Evolutionary conservation across 2,113 vertebrate genomes (phyloP), one percentile per base, ranked within the genome.

Genomic region (Meleagris gallopavo): DNA sequence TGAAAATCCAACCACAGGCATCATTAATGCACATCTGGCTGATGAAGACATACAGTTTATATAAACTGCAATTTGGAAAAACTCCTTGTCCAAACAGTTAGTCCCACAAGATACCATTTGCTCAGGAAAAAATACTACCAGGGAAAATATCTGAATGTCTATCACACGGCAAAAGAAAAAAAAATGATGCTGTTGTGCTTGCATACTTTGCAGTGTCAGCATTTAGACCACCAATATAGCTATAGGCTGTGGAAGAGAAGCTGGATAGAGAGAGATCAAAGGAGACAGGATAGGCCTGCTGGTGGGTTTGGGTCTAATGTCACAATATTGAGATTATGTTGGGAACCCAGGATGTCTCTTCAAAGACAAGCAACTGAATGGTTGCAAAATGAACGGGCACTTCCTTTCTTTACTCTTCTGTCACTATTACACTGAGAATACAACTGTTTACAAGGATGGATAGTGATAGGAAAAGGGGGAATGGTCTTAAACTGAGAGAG

Each of bases 11-110:
- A 92, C 90, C 81, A 90, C 45, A 92, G 86, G 81, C 86, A 79
- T 85, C 84, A 93, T 77, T 85, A 94, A 84, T 40, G 66, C 83
- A 96, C 89, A 95, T 95, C 92, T 92, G 84, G 91, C 86, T 93
- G 71, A 89, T 76, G 77, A 95, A 96, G 91, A 90, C 89, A 73
- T 17, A 75, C 8, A 90, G 54, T 76, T 94, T 93, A 88, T 55
- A 82, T 22, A 90, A 94, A 90, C 57, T 84, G 79, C 22, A 22
- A 43, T 86, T 86, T 86, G 77, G 81, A 93, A 95, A 76, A 48
- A 50, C 30, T 89, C 66, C 38, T 84, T 60, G 70, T 94, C 74
- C 70, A 85, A 92, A 86, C 70, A 90, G 61, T 34, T 69, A 82
- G 48, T 79, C 74, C 57, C 69, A 84, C 30, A 81, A 72, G 76